These are phyloP conservation scores for Hypolimnas misippus DNA, from an alignment of 2,888 invertebrate genomes.

Conservation along the genomic window DNA sequence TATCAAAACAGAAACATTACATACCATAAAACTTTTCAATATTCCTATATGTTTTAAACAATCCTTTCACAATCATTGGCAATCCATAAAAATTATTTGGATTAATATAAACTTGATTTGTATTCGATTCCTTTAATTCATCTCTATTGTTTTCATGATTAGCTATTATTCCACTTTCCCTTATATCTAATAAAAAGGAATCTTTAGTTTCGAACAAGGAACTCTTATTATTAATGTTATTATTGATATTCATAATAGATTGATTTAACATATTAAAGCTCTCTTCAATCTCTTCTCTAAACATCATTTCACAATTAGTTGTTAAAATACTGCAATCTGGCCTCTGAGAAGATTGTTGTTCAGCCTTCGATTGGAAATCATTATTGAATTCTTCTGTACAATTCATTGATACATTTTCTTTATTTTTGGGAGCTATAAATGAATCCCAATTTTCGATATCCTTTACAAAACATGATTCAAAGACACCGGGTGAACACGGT, in stretches of 20 bases:
- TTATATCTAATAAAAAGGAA: constrained; percentile 71
- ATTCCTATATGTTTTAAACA: constrained; percentile 90
- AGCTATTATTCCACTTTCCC: constrained; percentile 57
- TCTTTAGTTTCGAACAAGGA: constrained; percentile 70
- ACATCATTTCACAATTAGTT: constrained; percentile 48
- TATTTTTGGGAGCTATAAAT: constrained; percentile 50
- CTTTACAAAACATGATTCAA: constrained; percentile 51
- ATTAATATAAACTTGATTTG: constrained; percentile 37
- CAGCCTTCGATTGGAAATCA: constrained; percentile 65
- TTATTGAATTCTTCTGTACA: constrained; percentile 40
- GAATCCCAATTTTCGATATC: constrained; percentile 58
- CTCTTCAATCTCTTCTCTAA: constrained; percentile 60
- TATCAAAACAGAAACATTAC: too few relatives aligned
- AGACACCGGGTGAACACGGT: constrained; percentile 59
- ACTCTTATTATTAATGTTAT: constrained; percentile 52
- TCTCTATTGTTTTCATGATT: constrained; percentile 45
- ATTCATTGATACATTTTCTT: constrained; percentile 45
- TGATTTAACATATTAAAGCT: constrained; percentile 81
- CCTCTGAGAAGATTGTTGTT: constrained; percentile 44
- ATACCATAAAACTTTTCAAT: constrained; percentile 93
- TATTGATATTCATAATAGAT: constrained; percentile 73
- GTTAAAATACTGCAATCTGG: constrained; percentile 46
- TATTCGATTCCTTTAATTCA: constrained; percentile 41
- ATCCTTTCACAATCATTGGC: constrained; percentile 86
- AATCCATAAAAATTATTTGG: constrained; percentile 89